phyloP scores from a whole-genome alignment of 2,113 vertebrate species.

The Antechinus flavipes region DNA sequence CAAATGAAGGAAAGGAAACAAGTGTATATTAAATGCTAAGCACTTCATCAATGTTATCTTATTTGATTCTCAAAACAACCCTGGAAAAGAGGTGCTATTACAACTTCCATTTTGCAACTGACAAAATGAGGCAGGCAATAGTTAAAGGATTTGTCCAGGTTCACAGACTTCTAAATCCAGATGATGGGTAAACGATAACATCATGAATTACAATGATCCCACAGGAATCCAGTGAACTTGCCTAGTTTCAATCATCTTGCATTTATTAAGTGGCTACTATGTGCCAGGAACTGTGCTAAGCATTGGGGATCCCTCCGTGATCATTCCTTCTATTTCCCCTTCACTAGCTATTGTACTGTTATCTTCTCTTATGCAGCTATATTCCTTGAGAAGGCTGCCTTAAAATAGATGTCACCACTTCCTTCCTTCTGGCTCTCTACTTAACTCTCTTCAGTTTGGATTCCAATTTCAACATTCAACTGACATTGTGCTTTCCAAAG shows the following conservation, averaged over 20 bases:
- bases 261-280: no score
- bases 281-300: no score
- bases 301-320: no score
- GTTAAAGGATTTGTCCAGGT: not conserved
- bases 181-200: accelerated
- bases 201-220: conserved; percentile 13
- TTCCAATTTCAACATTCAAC: no score
- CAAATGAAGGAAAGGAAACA: not conserved
- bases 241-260: not conserved
- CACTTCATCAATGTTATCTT: not conserved
- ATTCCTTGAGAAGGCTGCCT: no score
- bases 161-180: not conserved
- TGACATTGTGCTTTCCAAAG: no score
- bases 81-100: not conserved
- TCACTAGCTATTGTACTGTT: no score
- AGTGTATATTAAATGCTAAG: not conserved
- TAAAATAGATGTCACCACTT: no score
- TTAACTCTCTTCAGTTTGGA: no score
- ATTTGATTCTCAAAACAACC: not conserved
- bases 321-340: no score
- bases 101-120: not conserved
- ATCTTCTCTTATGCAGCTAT: no score
- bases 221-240: not conserved
- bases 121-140: not conserved
- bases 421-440: no score